Evolutionary conservation across 2,113 vertebrate species (phyloP).

Genomic region (Carassius gibelio): DNA sequence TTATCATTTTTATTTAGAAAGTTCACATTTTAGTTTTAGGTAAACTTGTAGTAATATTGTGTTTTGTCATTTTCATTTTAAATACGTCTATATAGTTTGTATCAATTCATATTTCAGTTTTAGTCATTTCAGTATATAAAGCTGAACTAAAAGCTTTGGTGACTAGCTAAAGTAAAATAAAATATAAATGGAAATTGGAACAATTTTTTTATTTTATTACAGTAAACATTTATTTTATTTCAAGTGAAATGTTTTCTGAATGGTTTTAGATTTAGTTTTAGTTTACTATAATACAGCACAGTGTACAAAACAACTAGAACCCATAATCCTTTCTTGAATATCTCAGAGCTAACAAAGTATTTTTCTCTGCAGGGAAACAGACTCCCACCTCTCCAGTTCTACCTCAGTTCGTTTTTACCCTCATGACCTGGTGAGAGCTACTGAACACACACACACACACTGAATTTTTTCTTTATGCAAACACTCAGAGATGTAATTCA

Average conservation of each 20-base stretch:
- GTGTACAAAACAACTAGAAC: not conserved
- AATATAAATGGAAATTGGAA: too few relatives aligned
- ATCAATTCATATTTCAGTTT: not conserved
- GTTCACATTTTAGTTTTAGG: too few relatives aligned
- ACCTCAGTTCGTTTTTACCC: conserved; percentile 99
- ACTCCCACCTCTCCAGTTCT: conserved; percentile 99
- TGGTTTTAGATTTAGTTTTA: not conserved
- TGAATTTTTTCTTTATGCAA: not conserved
- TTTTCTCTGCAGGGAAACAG: conserved; percentile 89
- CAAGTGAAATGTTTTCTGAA: too few relatives aligned
- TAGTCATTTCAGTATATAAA: not conserved
- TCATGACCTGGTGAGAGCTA: conserved; percentile 93
- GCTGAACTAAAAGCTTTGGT: not conserved
- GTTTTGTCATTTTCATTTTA: too few relatives aligned
- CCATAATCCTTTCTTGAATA: conserved; percentile 43
- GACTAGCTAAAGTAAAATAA: too few relatives aligned
- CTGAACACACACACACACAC: not conserved
- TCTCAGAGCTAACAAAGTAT: conserved; percentile 33
- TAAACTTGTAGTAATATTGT: too few relatives aligned
- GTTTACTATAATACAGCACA: not conserved
- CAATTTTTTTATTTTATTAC: too few relatives aligned
- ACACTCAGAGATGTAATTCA: not conserved
- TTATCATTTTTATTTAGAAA: too few relatives aligned
- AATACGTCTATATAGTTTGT: too few relatives aligned
- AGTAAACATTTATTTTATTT: too few relatives aligned